These are phyloP conservation scores for Spodoptera litura DNA, from an alignment of 1,140 invertebrate genomes.

Conservation along the genomic window DNA sequence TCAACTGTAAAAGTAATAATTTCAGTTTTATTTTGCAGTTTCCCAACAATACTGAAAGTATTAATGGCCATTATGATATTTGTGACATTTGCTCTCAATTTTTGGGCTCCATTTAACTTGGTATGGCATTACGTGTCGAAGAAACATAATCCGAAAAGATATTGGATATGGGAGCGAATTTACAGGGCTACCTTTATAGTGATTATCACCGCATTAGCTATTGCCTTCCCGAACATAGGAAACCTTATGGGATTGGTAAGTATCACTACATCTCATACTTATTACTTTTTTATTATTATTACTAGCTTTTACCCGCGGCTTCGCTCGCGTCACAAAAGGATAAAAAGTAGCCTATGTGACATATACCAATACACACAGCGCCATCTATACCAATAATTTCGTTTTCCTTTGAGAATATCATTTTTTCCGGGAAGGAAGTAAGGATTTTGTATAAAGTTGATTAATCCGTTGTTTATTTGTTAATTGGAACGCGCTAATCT, in stretches of 20 bases:
- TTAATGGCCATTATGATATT: conserved; percentile 79
- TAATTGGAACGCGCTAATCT: no score
- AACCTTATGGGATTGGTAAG: conserved; percentile 78
- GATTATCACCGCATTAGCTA: conserved; percentile 67
- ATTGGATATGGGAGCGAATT: conserved; percentile 76
- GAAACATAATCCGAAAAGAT: conserved; percentile 64
- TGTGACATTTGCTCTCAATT: conserved; percentile 77
- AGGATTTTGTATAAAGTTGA: no score
- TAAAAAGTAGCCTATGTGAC: no score
- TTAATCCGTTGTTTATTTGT: no score
- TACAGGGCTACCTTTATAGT: conserved; percentile 69
- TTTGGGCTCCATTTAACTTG: conserved; percentile 79
- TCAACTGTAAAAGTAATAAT: no score
- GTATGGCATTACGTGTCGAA: conserved; percentile 76
- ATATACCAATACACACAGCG: no score
- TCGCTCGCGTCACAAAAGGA: no score
- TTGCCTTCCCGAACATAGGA: conserved; percentile 77
- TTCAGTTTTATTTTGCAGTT: conserved; percentile 55
- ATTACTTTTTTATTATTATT: no score
- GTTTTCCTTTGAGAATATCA: no score
- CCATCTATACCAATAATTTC: no score
- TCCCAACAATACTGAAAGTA: conserved; percentile 73
- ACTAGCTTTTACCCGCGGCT: no score
- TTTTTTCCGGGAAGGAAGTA: no score
- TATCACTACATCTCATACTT: not conserved